phyloP scores from a whole-genome alignment of 2,113 vertebrate species.

The Holacanthus passer region DNA sequence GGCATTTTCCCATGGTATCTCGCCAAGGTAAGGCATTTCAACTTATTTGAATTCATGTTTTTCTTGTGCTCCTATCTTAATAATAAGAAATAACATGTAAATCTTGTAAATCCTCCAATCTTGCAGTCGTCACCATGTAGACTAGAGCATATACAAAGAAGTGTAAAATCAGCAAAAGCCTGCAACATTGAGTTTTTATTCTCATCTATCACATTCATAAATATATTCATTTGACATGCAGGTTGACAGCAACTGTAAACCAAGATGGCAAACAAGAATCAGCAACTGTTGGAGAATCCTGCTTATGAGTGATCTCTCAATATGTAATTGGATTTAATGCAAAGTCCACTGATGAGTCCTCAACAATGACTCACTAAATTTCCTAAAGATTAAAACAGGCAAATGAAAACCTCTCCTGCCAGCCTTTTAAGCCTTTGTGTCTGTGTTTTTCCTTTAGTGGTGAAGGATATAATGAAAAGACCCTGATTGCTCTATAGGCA shows the following conservation, averaged over 20 bases:
- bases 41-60: background rate
- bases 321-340: background rate
- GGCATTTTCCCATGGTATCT: slow-evolving; percentile 88
- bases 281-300: background rate
- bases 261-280: background rate
- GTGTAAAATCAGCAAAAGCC: no score
- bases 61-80: background rate
- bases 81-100: background rate
- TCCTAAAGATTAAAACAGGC: background rate
- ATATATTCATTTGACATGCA: background rate
- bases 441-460: background rate
- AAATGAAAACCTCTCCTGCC: background rate
- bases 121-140: no score
- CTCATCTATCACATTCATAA: background rate
- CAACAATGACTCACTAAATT: background rate
- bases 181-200: background rate
- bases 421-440: background rate
- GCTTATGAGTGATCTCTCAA: background rate
- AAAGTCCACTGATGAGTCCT: background rate
- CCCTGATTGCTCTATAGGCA: background rate
- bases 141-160: no score
- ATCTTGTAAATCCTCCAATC: background rate
- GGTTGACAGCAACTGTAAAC: background rate
- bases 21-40: slow-evolving; percentile 83
- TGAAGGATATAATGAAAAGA: background rate